These are phyloP conservation scores for Girardia tigrina DNA, from an alignment of 2,888 invertebrate genomes.

Conservation along the genomic window DNA sequence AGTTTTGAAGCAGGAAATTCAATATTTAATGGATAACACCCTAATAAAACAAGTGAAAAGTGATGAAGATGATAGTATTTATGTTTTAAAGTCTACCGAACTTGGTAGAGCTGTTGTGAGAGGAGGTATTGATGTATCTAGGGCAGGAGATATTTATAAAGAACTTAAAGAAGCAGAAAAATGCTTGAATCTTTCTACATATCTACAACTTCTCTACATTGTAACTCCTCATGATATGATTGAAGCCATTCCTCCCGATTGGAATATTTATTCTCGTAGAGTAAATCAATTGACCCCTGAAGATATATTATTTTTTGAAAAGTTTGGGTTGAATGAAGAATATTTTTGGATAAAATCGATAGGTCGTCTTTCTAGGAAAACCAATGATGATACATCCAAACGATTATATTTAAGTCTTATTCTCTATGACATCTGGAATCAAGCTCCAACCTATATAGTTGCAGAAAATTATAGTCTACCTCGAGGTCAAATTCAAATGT, in stretches of 20 bases:
- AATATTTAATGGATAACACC: background rate
- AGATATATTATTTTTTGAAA: slow-evolving; percentile 57
- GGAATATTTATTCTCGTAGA: slow-evolving; percentile 51
- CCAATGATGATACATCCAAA: slow-evolving; percentile 54
- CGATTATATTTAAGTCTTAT: slow-evolving; percentile 75
- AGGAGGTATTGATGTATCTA: slow-evolving; percentile 67
- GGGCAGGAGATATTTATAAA: slow-evolving; percentile 60
- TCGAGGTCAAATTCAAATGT: slow-evolving; percentile 66
- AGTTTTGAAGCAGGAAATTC: background rate
- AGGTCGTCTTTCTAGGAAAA: too few species aligned
- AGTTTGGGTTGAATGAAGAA: background rate
- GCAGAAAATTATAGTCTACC: slow-evolving; percentile 62
- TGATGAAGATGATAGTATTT: background rate
- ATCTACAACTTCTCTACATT: slow-evolving; percentile 72
- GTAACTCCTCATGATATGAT: slow-evolving; percentile 65
- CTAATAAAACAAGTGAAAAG: background rate
- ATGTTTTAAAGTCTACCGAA: too few species aligned
- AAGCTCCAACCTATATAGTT: slow-evolving; percentile 50
- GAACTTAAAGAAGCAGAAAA: slow-evolving; percentile 64
- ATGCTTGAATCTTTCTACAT: slow-evolving; percentile 64
- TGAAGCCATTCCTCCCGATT: slow-evolving; percentile 43
- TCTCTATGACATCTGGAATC: slow-evolving; percentile 59
- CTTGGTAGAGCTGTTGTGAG: slow-evolving; percentile 70
- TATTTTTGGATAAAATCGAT: too few species aligned
- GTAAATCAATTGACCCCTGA: slow-evolving; percentile 57